Evolutionary conservation across 2,888 invertebrate species (phyloP), one percentile per base, ranked within the genome.

Genomic region (Philhelius pedissequus): DNA sequence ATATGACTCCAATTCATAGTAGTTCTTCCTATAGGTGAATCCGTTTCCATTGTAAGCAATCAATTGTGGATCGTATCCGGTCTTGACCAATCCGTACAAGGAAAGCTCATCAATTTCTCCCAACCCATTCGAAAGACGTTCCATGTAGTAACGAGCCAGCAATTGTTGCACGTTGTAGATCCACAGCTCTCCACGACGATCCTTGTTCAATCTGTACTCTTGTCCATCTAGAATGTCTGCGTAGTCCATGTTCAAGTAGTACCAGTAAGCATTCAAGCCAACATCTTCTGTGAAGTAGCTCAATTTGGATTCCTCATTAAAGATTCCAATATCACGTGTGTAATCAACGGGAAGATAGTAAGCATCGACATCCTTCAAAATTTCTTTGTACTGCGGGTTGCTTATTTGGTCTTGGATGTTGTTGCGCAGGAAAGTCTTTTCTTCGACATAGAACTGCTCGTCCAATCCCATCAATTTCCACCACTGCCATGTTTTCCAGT

Each of bases 281-380:
- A 94, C 91, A 89, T 96, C 96, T 88, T 96, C 95, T 15, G 94
- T 94, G 92, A 94, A 96, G 91, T 96, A 96, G 35, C 93, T 91
- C 50, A 96, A 87, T 11, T 92, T 90, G 74, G 93, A 92, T 84
- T 95, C 94, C 1, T 93, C 91, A 88, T 93, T 92, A 86, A 92
- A 88, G 66, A 93, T 90, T 87, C 88, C 77, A 62, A 90, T 84
- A 50, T 90, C 89, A 92, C 93, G 92, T 13, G 94, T 94, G 88
- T 93, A 93, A 90, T 95, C 95, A 87, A 94, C 93, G 13, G 90
- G 89, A 87, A 88, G 88, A 62, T 74, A 90, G 87, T 87, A 89
- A 77, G 92, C 87, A 54, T 90, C 86, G 8, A 88, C 84, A 22
- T 88, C 87, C 83, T 88, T 87, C 86, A 88, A 88, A 43, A 90